phyloP scores from a whole-genome alignment of 2,113 vertebrate genomes.

The Hydropotes inermis region DNA sequence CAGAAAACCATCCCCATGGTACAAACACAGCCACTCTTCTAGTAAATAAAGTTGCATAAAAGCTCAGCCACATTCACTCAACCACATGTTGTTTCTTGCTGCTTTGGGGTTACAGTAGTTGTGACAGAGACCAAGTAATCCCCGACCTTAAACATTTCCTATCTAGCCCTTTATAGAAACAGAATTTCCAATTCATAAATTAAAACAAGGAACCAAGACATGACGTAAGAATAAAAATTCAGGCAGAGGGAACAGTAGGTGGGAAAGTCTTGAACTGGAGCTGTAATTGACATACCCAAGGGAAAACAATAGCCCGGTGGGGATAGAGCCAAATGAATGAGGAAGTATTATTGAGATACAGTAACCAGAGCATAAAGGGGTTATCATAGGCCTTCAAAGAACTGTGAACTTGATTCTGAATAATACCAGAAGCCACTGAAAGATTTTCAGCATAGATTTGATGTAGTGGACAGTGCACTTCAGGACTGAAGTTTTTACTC shows the following conservation, averaged over 20 bases:
- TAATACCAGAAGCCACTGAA: not conserved
- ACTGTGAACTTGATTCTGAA: not conserved
- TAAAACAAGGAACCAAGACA: not conserved
- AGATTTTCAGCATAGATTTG: not conserved
- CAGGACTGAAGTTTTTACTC: not conserved
- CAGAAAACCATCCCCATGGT: not conserved
- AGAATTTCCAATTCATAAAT: not conserved
- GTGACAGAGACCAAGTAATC: not conserved
- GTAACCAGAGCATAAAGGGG: not conserved
- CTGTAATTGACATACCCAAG: not conserved
- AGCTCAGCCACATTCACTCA: not conserved
- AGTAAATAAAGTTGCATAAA: not conserved
- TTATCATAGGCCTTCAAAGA: not conserved
- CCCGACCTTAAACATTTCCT: not conserved
- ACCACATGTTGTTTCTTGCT: not conserved
- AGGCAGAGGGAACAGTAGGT: not conserved
- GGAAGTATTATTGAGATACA: not conserved
- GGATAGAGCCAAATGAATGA: not conserved
- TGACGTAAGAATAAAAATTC: not conserved
- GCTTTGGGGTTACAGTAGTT: not conserved
- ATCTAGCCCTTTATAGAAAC: not conserved
- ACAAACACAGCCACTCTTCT: not conserved
- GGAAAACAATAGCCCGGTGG: rapidly evolving
- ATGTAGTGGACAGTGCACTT: not conserved
- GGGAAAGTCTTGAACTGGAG: not conserved